Base-by-base conservation (phyloP, 2,888 invertebrate genomes). In the Latrodectus elegans region DNA sequence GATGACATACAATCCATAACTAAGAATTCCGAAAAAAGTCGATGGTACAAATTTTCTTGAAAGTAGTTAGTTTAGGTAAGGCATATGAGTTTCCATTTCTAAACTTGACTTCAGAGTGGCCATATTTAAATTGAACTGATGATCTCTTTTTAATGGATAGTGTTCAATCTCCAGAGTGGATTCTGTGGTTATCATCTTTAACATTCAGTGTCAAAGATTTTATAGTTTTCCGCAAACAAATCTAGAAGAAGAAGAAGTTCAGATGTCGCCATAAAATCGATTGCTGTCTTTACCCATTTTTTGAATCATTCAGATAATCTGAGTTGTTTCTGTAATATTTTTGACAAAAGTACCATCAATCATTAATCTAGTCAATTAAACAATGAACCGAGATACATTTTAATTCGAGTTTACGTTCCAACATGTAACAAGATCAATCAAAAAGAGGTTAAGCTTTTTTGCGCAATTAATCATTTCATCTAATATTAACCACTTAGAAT, bases 321-420 rank as follows among this genome's bases (percentile, higher is more conserved):
- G 95, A 95, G 93, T 95, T 95, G 91, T 96, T 96, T 93, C 96
- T 97, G 92, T 96, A 96, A 91, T 96, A 52, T 96, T 96, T 94
- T 95, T 95, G 90, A 95, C 94, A 83, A 96, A 95, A 90, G 95
- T 94, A 91, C 95, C 95, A 88, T 94, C 94, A 90, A 95, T 95
- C 15, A 96, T 94, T 91, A 96, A 94, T 92, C 94, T 94, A 92
- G 95, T 95, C 60, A 96, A 93, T 92, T 95, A 95, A 88, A 94
- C 93, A 91, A 94, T 95, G 22, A n/a, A 95, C 95, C 90, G 95
- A 95, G 89, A 94, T 94, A 73, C 94, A 94, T 91, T 94, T 94
- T 86, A 96, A 94, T 91, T 95, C 95, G 92, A 95, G 95, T 92
- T 95, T 94, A 91, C 96, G 94, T 91, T 95, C 93, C 92, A 96